Percentiles rank a stretch among this genome's conserved stretches.
Evolutionary conservation across 2,888 invertebrate genomes (phyloP).

Genomic region (Clistopyga incitator): DNA sequence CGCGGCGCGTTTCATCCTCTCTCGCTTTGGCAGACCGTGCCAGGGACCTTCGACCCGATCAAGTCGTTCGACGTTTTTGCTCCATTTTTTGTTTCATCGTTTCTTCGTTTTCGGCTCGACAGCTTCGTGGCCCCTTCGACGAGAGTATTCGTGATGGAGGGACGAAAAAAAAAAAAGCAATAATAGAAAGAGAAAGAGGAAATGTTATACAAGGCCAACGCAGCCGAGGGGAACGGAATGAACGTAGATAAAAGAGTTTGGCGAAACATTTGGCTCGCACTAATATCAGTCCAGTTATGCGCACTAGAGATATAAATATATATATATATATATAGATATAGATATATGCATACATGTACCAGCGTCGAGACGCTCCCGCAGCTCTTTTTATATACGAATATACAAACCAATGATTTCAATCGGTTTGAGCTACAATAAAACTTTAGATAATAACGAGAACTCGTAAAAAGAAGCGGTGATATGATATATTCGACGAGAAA

Average conservation of each 20-base stretch:
- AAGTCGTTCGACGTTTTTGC: constrained; percentile 41
- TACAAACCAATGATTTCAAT: background rate
- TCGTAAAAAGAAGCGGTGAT: background rate
- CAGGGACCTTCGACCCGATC: constrained; percentile 51
- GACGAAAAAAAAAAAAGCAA: background rate
- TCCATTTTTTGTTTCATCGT: constrained; percentile 21
- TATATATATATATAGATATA: too few relatives aligned
- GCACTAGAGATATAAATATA: background rate
- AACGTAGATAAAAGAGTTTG: constrained; percentile 25
- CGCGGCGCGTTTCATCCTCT: constrained; percentile 57
- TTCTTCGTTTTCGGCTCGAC: constrained; percentile 21
- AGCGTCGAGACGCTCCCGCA: background rate
- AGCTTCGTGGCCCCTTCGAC: background rate
- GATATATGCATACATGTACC: background rate
- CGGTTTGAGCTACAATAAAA: constrained; percentile 21
- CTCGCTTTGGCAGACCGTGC: constrained; percentile 47
- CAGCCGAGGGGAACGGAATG: background rate
- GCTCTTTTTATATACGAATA: background rate
- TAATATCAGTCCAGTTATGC: constrained; percentile 19
- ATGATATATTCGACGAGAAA: constrained; percentile 22
- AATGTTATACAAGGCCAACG: background rate
- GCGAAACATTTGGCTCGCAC: constrained; percentile 12
- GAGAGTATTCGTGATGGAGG: background rate
- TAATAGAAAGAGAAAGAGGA: constrained; percentile 8
- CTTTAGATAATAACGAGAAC: constrained; percentile 22